phyloP scores from a whole-genome alignment of 1,140 invertebrate genomes.

The Pentalonia nigronervosa region DNA sequence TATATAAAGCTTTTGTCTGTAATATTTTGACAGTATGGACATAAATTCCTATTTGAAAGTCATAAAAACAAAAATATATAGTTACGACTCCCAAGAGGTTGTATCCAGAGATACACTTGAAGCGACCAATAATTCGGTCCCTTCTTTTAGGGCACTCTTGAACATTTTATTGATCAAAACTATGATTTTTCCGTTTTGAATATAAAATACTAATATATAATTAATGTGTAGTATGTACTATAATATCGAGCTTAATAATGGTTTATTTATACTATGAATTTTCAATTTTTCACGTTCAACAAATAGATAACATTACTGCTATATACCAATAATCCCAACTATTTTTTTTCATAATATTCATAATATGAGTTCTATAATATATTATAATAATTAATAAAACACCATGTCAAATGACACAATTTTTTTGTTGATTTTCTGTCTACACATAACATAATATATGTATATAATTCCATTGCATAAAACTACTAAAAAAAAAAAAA shows the following conservation, averaged over 20 bases:
- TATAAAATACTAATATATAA: not conserved
- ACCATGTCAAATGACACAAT: not conserved
- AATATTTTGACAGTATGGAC: constrained; percentile 10
- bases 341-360: not conserved
- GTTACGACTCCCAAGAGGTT: not conserved
- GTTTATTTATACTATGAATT: not conserved
- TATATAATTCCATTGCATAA: not conserved
- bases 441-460: too few species aligned
- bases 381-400: not conserved
- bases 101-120: not conserved
- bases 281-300: not conserved
- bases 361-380: not conserved
- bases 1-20: not conserved
- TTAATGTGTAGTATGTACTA: not conserved
- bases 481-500: too few species aligned
- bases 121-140: not conserved
- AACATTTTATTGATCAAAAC: not conserved
- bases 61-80: constrained; percentile 24
- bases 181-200: not conserved
- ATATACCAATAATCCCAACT: not conserved
- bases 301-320: not conserved
- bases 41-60: constrained; percentile 25
- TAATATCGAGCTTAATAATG: not conserved
- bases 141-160: constrained; percentile 5
- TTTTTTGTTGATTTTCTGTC: not conserved